phyloP scores from a whole-genome alignment of 1,140 invertebrate species.

The Andricus grossulariae region DNA sequence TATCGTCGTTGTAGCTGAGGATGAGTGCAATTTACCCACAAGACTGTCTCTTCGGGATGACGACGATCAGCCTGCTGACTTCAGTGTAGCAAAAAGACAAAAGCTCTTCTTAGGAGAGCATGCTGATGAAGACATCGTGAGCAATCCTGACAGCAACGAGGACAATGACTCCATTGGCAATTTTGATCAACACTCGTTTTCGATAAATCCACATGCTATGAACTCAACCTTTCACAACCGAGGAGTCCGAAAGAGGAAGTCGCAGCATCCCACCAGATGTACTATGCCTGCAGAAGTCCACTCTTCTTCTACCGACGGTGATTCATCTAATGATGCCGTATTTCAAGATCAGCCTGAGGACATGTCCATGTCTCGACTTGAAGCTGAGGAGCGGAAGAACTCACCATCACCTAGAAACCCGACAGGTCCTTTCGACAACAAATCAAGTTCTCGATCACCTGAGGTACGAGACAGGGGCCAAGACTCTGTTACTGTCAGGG shows the following conservation, averaged over 20 bases:
- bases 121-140: slow-evolving; percentile 80
- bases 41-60: slow-evolving; percentile 63
- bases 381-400: slow-evolving; percentile 64
- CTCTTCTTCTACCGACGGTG: slow-evolving; percentile 80
- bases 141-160: slow-evolving; percentile 85
- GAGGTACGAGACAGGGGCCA: slow-evolving; percentile 42
- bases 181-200: slow-evolving; percentile 61
- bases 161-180: slow-evolving; percentile 78
- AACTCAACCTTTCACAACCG: slow-evolving; percentile 66
- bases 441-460: slow-evolving; percentile 51
- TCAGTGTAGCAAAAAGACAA: slow-evolving; percentile 81
- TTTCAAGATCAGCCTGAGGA: slow-evolving; percentile 79
- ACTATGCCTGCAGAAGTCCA: slow-evolving; percentile 79
- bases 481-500: background rate
- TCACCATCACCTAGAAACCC: slow-evolving; percentile 50
- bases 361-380: slow-evolving; percentile 76
- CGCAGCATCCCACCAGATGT: slow-evolving; percentile 92
- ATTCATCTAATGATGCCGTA: slow-evolving; percentile 81
- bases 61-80: slow-evolving; percentile 81
- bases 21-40: slow-evolving; percentile 59
- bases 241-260: slow-evolving; percentile 88
- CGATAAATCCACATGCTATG: slow-evolving; percentile 58
- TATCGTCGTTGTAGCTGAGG: slow-evolving; percentile 64
- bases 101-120: slow-evolving; percentile 79
- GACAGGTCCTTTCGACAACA: slow-evolving; percentile 36